Evolutionary conservation across 2,888 invertebrate genomes (phyloP).

Genomic region (Anoplius nigerrimus): DNA sequence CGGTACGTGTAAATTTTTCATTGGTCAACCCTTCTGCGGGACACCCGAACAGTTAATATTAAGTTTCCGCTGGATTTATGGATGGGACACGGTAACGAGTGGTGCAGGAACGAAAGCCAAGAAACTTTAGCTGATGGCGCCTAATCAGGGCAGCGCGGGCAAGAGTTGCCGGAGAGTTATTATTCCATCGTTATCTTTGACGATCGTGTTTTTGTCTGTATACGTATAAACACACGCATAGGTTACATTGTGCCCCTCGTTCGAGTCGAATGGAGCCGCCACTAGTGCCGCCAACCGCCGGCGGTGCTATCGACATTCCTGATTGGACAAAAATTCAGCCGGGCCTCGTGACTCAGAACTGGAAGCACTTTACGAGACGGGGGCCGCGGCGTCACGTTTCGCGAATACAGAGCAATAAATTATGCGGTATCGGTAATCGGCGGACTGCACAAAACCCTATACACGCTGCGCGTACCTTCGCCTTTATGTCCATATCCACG

Average conservation of each 20-base stretch:
- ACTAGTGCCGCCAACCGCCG: constrained; percentile 30
- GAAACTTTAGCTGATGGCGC: not conserved
- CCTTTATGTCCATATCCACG: not conserved
- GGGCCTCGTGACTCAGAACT: constrained; percentile 68
- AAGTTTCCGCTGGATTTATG: too few relatives aligned
- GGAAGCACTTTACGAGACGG: constrained; percentile 70
- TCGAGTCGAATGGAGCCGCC: constrained; percentile 47
- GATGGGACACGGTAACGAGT: not conserved
- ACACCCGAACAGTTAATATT: too few relatives aligned
- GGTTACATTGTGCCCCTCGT: constrained; percentile 22
- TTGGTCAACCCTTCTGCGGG: too few relatives aligned
- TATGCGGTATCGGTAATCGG: constrained; percentile 71
- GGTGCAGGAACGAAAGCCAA: not conserved
- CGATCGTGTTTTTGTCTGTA: constrained; percentile 36
- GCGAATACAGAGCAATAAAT: constrained; percentile 69
- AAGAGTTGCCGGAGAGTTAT: constrained; percentile 55
- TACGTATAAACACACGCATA: constrained; percentile 5
- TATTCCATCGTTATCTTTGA: constrained; percentile 50
- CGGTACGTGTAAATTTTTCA: too few relatives aligned
- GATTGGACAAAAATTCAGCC: constrained; percentile 66
- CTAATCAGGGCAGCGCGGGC: constrained; percentile 12
- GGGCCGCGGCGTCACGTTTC: constrained; percentile 69
- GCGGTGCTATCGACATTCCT: constrained; percentile 67
- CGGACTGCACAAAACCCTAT: constrained; percentile 59
- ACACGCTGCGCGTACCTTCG: constrained; percentile 32